Percentiles rank a stretch among this genome's conserved stretches.
These are phyloP conservation scores for Hemithea aestivaria DNA, from an alignment of 2,888 invertebrate species.

Conservation along the genomic window DNA sequence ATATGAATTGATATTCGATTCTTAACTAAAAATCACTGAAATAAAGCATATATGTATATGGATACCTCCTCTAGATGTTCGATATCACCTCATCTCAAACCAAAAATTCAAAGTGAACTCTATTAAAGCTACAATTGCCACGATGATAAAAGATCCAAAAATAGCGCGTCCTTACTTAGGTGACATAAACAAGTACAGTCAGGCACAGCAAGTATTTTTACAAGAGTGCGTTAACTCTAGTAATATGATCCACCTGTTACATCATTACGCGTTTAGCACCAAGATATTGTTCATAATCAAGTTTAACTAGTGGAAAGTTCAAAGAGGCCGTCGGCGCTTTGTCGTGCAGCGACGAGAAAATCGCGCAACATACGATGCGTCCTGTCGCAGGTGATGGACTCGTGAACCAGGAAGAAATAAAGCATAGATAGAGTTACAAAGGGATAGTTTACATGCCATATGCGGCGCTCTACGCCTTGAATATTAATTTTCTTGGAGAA, in stretches of 20 bases:
- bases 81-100: too few relatives aligned
- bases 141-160: too few relatives aligned
- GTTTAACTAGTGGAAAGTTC: slow-evolving; percentile 74
- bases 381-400: slow-evolving; percentile 29
- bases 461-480: slow-evolving; percentile 8
- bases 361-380: slow-evolving; percentile 54
- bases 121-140: too few relatives aligned
- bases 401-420: slow-evolving; percentile 50
- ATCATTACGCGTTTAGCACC: slow-evolving; percentile 39
- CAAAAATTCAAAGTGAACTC: too few relatives aligned
- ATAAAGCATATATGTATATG: not conserved
- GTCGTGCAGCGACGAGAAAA: slow-evolving; percentile 59
- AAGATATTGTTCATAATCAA: slow-evolving; percentile 66
- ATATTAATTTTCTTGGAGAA: slow-evolving; percentile 12
- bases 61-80: too few relatives aligned
- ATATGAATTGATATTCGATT: too few relatives aligned
- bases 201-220: too few relatives aligned
- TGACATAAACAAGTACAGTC: too few relatives aligned
- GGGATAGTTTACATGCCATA: slow-evolving; percentile 17
- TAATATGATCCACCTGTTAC: slow-evolving; percentile 48
- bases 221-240: slow-evolving; percentile 4
- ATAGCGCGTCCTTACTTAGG: too few relatives aligned
- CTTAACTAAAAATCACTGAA: too few relatives aligned
- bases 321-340: slow-evolving; percentile 57
- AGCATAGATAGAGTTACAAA: slow-evolving; percentile 12